Base-by-base conservation (phyloP, 2,797 vertebrate genomes). In the Rhynchonycteris naso region DNA sequence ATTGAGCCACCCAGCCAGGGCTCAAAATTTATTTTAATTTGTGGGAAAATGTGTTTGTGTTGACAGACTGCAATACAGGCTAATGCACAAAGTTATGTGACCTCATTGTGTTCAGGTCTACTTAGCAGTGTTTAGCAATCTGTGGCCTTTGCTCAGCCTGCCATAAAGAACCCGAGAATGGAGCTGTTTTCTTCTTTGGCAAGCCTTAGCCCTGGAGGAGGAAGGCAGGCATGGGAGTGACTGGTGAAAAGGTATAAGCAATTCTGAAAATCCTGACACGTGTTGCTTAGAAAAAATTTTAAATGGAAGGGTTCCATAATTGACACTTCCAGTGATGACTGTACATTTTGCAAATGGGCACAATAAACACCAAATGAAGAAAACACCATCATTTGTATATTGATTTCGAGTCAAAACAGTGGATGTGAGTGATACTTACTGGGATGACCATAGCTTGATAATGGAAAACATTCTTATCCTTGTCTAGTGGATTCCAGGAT, bases 401-500 rank as follows among this genome's bases (percentile, higher is more conserved):
- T 63, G 66, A 65, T 74, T 69, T 59, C 6, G 71, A 85, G 54
- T 94, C 56, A 95, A 38, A 35, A 78, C 7, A 0, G 0, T 10
- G 86, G 78, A 86, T 43, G 82, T 74, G 68, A 33, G 52, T 78
- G 80, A 10, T 35, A 54, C 38, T 28, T 98, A 80, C 22, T 68
- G 33, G 26, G 35, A 58, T 59, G 78, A 28, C 61, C 24, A 2
- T n/a, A 0, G 95, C 83, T 78, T 91, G 66, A 38, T 65, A 82
- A 69, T 33, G 71, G 88, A 47, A 85, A 91, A 54, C 22, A 52
- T 83, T 95, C 96, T 47, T 83, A 78, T 85, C 38, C 50, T 61
- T 93, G 90, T 95, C 98, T 94, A 98, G 72, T 96, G 97, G 95
- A 98, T 79, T 82, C 91, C 21, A 6, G 97, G 95, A 97, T 98